phyloP scores from a whole-genome alignment of 2,888 invertebrate genomes.

The Drosophila yooni region DNA sequence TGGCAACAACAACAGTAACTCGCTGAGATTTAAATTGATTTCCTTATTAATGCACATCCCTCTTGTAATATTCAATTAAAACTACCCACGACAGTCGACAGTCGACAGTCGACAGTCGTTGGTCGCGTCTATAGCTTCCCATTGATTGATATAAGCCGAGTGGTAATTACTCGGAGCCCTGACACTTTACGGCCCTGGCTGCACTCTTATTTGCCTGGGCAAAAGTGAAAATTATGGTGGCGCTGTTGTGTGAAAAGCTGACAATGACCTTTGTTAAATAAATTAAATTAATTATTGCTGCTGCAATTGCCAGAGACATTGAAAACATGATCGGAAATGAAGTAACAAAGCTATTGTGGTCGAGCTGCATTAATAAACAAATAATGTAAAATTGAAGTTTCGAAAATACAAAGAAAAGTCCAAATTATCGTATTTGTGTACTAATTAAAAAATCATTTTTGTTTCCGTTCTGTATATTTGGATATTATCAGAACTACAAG shows the following conservation, averaged over 20 bases:
- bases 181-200: slow-evolving; percentile 45
- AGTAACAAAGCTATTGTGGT: slow-evolving; percentile 13
- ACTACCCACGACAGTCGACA: slow-evolving; percentile 56
- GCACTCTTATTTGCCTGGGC: slow-evolving; percentile 47
- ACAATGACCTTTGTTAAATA: slow-evolving; percentile 72
- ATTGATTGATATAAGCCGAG: slow-evolving; percentile 73
- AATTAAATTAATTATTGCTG: slow-evolving; percentile 61
- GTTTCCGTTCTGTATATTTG: background rate
- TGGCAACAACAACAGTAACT: slow-evolving; percentile 24
- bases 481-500: too few relatives aligned
- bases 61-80: slow-evolving; percentile 79
- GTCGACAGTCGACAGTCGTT: slow-evolving; percentile 10
- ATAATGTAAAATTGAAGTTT: background rate
- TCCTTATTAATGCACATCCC: slow-evolving; percentile 83
- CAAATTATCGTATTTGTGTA: background rate
- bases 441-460: background rate
- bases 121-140: slow-evolving; percentile 35
- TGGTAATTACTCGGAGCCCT: slow-evolving; percentile 71
- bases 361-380: background rate
- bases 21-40: slow-evolving; percentile 83
- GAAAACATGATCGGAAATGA: slow-evolving; percentile 24
- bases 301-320: slow-evolving; percentile 35
- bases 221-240: slow-evolving; percentile 65
- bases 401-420: background rate
- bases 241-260: slow-evolving; percentile 53